These are phyloP conservation scores for Pempheris klunzingeri DNA, from an alignment of 2,797 vertebrate genomes.

Conservation along the genomic window DNA sequence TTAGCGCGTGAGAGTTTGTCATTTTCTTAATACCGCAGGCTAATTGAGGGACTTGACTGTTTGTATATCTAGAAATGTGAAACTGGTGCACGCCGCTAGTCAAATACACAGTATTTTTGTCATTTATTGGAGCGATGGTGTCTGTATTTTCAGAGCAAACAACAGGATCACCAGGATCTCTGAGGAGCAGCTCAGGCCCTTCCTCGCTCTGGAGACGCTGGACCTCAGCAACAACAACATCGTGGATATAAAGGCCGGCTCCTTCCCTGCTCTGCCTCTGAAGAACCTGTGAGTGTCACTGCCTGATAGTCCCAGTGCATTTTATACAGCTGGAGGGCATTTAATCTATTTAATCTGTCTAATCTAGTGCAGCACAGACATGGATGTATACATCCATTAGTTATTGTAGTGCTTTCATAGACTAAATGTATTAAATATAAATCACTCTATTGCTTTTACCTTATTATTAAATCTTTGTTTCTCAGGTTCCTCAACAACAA, in stretches of 20 bases:
- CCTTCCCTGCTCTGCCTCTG: constrained; percentile 90
- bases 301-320: too few relatives aligned
- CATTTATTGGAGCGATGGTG: constrained; percentile 70
- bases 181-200: constrained; percentile 86
- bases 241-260: constrained; percentile 86
- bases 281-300: constrained; percentile 92
- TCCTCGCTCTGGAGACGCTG: constrained; percentile 91
- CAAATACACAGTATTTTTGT: constrained; percentile 65
- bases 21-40: constrained; percentile 59
- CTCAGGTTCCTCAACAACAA: constrained; percentile 93
- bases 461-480: constrained; percentile 7
- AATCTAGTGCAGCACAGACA: background rate
- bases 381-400: background rate
- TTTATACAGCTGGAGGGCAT: background rate
- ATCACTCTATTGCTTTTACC: too few relatives aligned
- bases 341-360: background rate
- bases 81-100: constrained; percentile 36
- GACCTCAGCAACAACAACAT: constrained; percentile 96
- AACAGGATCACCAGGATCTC: constrained; percentile 91
- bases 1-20: constrained; percentile 44
- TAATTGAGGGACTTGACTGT: constrained; percentile 70
- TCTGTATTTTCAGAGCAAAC: constrained; percentile 90
- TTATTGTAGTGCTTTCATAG: background rate
- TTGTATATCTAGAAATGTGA: constrained; percentile 67
- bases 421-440: too few relatives aligned